Base-by-base conservation (phyloP, 2,797 vertebrate genomes). In the Nothura maculosa region DNA sequence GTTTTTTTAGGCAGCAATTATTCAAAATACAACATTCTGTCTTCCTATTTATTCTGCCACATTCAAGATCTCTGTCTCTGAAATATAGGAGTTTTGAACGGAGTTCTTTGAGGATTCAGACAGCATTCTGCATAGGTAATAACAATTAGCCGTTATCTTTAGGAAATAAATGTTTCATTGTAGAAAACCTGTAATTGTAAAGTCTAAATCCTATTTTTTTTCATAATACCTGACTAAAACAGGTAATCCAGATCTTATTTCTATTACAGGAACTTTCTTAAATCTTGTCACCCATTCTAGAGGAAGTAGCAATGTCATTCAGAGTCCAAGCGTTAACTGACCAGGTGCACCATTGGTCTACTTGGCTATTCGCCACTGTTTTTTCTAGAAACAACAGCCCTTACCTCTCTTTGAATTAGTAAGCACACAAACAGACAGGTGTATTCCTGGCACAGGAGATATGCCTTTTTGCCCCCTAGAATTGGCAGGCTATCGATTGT, bases 401-500 rank as follows among this genome's bases (percentile, higher is more conserved):
- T 88, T 0, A 5, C 9, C 87, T 79, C n/a, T 34, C 40, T 78
- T 85, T 83, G 86, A 87, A 64, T 25, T 82, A 93, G 64, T 69
- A 78, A 69, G 28, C 36, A 75, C 18, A 47, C 28, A 67, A 13
- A 17, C 45, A 94, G 34, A 9, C 24, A 75, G n/a, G 24, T 32
- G 40, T 28, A 57, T 80, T 85, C 45, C 69, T 86, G 69, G 45
- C 78, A 88, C 38, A 87, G 55, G 78, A 69, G 45, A 91, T 36
- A 81, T 81, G 60, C 57, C 48, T 76, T 81, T 82, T 85, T 0
- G 0, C 70, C 81, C 92, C 73, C 85, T 62, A 40, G 45, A 91
- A 86, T 36, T 85, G 69, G 52, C 42, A 80, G 60, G n/a, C 30
- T 87, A 93, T 93, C 88, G 93, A 96, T 62, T 82, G 58, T 63